phyloP scores from a whole-genome alignment of 2,888 invertebrate species.

The Zeuzera pyrina region DNA sequence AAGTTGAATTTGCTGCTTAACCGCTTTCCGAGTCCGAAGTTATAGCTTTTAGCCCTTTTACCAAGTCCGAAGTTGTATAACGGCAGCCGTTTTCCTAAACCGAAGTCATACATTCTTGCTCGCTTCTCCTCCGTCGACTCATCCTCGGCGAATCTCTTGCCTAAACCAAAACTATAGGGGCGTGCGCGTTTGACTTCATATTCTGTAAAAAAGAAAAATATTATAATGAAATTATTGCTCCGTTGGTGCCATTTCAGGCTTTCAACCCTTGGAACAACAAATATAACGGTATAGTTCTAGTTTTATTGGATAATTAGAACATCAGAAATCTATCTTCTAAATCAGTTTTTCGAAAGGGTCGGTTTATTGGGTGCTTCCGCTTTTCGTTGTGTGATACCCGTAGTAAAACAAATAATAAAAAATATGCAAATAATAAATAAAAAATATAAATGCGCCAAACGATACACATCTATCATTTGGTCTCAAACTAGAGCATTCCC shows the following conservation, averaged over 20 bases:
- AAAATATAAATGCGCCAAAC: too few species aligned
- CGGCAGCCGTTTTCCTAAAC: constrained; percentile 56
- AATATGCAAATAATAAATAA: too few species aligned
- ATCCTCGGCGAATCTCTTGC: constrained; percentile 69
- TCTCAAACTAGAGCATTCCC: too few species aligned
- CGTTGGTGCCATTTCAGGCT: background rate
- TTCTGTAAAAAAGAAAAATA: constrained; percentile 25
- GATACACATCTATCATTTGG: too few species aligned
- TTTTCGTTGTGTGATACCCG: too few species aligned
- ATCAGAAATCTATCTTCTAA: too few species aligned
- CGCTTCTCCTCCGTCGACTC: constrained; percentile 48
- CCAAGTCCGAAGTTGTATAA: constrained; percentile 68
- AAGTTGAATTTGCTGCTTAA: constrained; percentile 66
- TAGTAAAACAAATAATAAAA: too few species aligned
- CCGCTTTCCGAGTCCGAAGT: constrained; percentile 74
- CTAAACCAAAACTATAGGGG: constrained; percentile 80
- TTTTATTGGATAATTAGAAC: too few species aligned
- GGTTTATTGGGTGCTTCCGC: too few species aligned
- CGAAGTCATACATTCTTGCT: constrained; percentile 55
- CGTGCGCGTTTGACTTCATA: constrained; percentile 72
- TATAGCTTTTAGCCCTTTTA: constrained; percentile 59
- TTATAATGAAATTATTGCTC: background rate
- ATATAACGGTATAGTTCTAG: too few species aligned
- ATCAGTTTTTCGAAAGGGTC: too few species aligned
- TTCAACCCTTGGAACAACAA: too few species aligned